A percentile compares a stretch with the other conserved stretches of the same genome.
Evolutionary conservation across 2,113 vertebrate species (phyloP).

Genomic region (Todiramphus chloris): DNA sequence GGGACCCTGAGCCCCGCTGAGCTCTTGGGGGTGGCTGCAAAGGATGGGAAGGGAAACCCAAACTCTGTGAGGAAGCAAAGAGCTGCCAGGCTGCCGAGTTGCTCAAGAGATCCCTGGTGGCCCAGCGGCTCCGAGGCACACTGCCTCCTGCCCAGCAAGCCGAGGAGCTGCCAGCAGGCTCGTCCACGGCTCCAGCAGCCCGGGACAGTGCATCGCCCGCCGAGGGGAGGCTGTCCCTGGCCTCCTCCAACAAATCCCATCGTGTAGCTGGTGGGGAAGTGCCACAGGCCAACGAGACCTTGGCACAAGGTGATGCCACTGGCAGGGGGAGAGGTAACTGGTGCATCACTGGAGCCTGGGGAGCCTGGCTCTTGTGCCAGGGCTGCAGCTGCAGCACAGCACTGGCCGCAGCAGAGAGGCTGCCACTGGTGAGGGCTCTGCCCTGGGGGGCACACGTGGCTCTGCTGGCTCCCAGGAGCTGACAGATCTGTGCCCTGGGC

Average conservation of each 20-base stretch:
- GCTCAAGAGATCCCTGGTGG: neutral
- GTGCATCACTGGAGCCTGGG: rapidly evolving
- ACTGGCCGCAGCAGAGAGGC: neutral
- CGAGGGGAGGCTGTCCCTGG: neutral
- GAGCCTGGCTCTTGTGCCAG: rapidly evolving
- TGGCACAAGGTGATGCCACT: neutral
- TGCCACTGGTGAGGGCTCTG: neutral
- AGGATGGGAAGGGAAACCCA: neutral
- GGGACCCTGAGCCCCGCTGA: neutral
- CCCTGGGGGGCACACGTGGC: rapidly evolving
- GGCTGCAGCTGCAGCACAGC: neutral
- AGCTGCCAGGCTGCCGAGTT: neutral
- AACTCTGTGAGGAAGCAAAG: neutral
- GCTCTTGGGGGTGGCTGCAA: neutral
- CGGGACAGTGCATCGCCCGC: rapidly evolving
- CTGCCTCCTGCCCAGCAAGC: neutral
- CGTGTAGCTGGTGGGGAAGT: neutral
- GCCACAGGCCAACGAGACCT: neutral
- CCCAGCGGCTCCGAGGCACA: neutral
- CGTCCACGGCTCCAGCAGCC: neutral
- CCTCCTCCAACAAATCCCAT: neutral
- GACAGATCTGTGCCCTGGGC: neutral
- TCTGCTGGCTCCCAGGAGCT: neutral
- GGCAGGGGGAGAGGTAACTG: neutral
- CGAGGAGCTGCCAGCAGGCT: neutral